Conservation (phyloP, 1,140 invertebrate genomes). For the Metaphire vulgaris region DNA sequence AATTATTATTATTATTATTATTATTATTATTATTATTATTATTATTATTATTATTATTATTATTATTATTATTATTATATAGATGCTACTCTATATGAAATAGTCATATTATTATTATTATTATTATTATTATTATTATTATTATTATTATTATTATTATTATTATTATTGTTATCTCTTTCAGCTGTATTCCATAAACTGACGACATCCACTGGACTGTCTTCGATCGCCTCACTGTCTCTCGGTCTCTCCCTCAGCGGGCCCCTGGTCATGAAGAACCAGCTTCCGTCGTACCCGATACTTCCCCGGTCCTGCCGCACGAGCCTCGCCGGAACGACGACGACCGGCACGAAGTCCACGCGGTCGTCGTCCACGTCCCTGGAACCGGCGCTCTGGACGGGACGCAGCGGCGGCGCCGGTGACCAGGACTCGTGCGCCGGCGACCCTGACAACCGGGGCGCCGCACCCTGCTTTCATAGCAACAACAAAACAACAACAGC, state of each 20-base stretch:
- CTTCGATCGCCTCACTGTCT: slow-evolving; percentile 13
- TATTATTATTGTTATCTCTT: too few species aligned
- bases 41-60: too few species aligned
- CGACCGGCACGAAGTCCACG: background rate
- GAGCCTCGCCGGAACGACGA: background rate
- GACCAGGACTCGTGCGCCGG: too few species aligned
- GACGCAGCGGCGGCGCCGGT: too few species aligned
- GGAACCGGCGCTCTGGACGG: background rate
- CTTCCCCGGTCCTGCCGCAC: background rate
- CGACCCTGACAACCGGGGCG: too few species aligned
- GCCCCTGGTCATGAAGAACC: background rate
- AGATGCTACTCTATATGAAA: too few species aligned
- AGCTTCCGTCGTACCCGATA: background rate
- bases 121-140: too few species aligned
- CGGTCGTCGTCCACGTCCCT: background rate
- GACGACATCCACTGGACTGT: slow-evolving; percentile 20
- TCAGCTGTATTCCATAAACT: background rate
- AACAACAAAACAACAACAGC: background rate
- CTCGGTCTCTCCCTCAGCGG: slow-evolving; percentile 13
- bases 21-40: too few species aligned
- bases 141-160: too few species aligned
- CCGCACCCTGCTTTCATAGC: background rate
- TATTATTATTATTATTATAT: too few species aligned
- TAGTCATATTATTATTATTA: too few species aligned
- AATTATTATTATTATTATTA: too few species aligned